These are phyloP conservation scores for Lasioglossum calceatum DNA, from an alignment of 2,888 invertebrate genomes.

Conservation along the genomic window DNA sequence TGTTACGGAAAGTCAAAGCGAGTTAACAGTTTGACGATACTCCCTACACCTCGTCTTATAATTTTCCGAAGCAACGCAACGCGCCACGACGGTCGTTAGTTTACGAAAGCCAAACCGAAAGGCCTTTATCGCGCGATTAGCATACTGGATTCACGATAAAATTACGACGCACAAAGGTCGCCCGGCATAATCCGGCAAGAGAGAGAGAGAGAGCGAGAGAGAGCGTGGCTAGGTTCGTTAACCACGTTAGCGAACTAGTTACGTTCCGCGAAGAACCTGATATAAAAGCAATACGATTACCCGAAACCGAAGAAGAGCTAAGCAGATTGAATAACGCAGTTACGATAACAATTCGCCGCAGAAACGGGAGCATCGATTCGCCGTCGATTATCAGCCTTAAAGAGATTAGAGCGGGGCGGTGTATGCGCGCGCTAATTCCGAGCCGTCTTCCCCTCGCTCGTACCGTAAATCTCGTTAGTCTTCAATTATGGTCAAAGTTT, in stretches of 20 bases:
- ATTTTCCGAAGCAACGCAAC: not conserved
- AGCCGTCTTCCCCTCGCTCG: slow-evolving; percentile 22
- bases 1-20: not conserved
- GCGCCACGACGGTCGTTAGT: not conserved
- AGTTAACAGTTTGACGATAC: not conserved
- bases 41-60: not conserved
- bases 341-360: slow-evolving; percentile 17
- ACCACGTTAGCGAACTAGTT: slow-evolving; percentile 8
- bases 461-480: slow-evolving; percentile 45
- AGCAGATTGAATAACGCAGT: slow-evolving; percentile 10
- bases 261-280: not conserved
- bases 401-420: not conserved
- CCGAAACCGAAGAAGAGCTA: not conserved
- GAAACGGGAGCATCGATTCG: slow-evolving; percentile 12
- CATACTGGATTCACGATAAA: slow-evolving; percentile 1
- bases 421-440: slow-evolving; percentile 29
- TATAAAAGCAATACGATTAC: slow-evolving; percentile 13
- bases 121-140: not conserved
- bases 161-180: not conserved
- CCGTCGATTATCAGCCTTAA: slow-evolving; percentile 33
- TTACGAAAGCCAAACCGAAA: not conserved
- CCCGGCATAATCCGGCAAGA: not conserved
- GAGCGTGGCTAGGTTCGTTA: not conserved
- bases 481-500: slow-evolving; percentile 58
- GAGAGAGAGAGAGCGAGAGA: not conserved